Base-by-base conservation (phyloP, 2,797 vertebrate species). In the Somateria mollissima region DNA sequence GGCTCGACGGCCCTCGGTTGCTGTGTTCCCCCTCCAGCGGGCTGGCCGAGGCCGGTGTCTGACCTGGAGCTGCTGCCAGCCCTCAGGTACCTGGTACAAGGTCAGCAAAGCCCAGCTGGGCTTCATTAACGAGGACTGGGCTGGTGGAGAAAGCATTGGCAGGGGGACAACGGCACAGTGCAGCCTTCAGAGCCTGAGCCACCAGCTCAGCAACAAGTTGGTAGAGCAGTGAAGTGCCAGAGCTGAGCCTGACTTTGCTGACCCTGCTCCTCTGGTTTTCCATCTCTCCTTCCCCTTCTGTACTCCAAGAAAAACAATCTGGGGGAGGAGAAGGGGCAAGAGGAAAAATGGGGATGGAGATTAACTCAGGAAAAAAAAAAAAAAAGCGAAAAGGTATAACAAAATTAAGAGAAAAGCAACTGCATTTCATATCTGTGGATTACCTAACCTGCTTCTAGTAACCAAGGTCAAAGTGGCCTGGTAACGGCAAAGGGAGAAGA, bases 81-180 rank as follows among this genome's bases (percentile, higher is more conserved):
- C 75, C 79, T 69, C 49, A 64, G 73, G 82, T 92, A 76, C 91
- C 93, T 93, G 85, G 71, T 87, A n/a, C 56, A 70, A 74, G 71
- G 87, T 90, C 91, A 95, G 51, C 24, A 91, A 80, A 89, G 86
- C 90, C 75, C 85, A 75, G 58, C 43, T 89, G 93, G 87, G 56
- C 92, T 94, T 95, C 82, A 61, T 94, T 95, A 95, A 92, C 74
- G 93, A 96, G 90, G 58, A 18, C 92, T 82, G 90, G 84, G 60
- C 79, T 84, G 81, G 34, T 83, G 39, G 61, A 82, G 87, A 87
- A 89, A 75, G 49, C 53, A 13, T 49, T 94, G 94, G 77, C 90
- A 88, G 74, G 84, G 45, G 71, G 36, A 94, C 90, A 91, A 15
- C 67, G 81, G 84, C 56, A 17, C 73, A 6, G n/a, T 25, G 91